Base-by-base conservation (phyloP, 2,797 vertebrate species). In the Scyliorhinus canicula region DNA sequence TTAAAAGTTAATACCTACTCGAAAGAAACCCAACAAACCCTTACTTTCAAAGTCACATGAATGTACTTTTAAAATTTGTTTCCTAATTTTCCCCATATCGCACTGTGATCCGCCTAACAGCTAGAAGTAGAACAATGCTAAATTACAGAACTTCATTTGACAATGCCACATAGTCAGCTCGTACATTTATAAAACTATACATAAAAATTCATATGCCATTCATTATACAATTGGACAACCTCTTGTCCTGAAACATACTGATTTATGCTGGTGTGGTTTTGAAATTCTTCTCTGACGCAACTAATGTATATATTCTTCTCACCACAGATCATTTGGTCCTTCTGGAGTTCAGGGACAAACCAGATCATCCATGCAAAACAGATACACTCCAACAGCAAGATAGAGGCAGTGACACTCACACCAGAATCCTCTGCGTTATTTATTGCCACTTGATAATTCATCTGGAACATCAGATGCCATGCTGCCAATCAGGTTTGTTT, bases 321-420 rank as follows among this genome's bases (percentile, higher is more conserved):
- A n/a, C 93, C 55, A 74, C 69, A n/a, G 67, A 55, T 8, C 67
- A 74, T 31, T 55, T 74, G 93, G 50, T 35, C 93, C 67, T 74
- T 71, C 67, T 71, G 93, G 93, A 94, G 40, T 31, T 28, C 63
- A 94, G 31, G 93, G 93, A 94, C 93, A 71, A 35, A 94, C 47
- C 60, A 44, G n/a, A 65, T 40, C 60, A 65, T 44, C n/a, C 63
- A 57, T 44, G 4, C 21, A 91, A 91, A 44, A 60, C n/a, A 65
- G 19, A 65, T 60, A 24, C 31, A 90, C 21, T 21, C 19, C 1
- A 55, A 21, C n/a, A 65, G 88, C 8, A 91, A 65, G 11, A 44
- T 1, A 90, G 31, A 60, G 52, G 0, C 55, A 21, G 31, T 65
- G 7, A 1, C n/a, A 90, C 52, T 88, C 86, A 21, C 52, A 40